These are phyloP conservation scores for Bradypodion pumilum DNA, from an alignment of 2,797 vertebrate genomes.

Conservation along the genomic window DNA sequence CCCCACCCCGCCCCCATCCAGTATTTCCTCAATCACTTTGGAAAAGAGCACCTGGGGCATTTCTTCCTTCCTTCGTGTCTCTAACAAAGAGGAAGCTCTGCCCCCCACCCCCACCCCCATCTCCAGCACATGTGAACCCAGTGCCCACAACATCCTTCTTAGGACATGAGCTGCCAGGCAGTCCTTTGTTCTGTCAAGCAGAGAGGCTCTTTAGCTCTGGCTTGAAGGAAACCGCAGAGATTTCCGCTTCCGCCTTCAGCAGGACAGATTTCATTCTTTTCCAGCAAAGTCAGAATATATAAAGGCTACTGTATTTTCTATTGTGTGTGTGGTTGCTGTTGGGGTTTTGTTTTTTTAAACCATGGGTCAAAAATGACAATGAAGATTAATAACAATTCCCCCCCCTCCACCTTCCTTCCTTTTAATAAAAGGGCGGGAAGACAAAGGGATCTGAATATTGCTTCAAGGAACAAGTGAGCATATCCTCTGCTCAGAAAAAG, in stretches of 20 bases:
- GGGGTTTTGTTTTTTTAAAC: too few species aligned
- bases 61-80: background rate
- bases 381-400: background rate
- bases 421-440: background rate
- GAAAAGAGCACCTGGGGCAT: background rate
- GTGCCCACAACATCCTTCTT: background rate
- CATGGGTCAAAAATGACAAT: background rate
- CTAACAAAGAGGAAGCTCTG: constrained; percentile 19
- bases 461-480: background rate
- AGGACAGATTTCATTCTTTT: background rate
- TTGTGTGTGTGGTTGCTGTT: background rate
- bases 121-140: constrained; percentile 1
- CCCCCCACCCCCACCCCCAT: background rate
- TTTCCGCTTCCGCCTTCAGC: constrained; percentile 31
- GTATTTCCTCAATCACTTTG: background rate
- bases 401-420: background rate
- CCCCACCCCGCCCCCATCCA: background rate
- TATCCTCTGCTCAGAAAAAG: background rate
- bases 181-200: constrained; percentile 1
- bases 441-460: background rate
- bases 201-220: background rate
- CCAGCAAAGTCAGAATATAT: background rate
- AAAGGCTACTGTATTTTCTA: background rate
- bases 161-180: background rate
- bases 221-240: constrained; percentile 29